phyloP scores from a whole-genome alignment of 2,797 vertebrate species.

The Sebastes hubbsi region DNA sequence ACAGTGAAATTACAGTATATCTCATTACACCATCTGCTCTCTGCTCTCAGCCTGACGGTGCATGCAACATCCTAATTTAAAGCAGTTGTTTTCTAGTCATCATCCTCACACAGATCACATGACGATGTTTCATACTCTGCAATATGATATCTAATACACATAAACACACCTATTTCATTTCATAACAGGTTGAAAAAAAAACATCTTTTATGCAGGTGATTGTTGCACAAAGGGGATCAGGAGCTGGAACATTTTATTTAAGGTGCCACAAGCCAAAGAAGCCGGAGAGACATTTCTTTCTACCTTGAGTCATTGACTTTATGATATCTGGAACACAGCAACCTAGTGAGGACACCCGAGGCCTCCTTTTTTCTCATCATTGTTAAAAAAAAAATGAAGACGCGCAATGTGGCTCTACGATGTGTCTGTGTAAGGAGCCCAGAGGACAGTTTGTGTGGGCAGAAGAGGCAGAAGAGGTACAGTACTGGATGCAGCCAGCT shows the following conservation, averaged over 20 bases:
- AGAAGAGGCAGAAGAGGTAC: conserved; percentile 56
- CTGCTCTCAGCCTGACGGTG: conserved; percentile 25
- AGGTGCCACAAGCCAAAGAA: conserved; percentile 5
- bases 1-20: conserved; percentile 57
- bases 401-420: background rate
- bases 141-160: background rate
- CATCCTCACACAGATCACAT: background rate
- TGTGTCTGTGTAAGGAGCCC: conserved; percentile 31
- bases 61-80: conserved; percentile 36
- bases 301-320: background rate
- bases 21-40: conserved; percentile 70
- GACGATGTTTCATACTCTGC: background rate
- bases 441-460: conserved; percentile 62
- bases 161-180: background rate
- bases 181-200: background rate
- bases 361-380: background rate
- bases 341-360: conserved; percentile 15
- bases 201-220: background rate
- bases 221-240: background rate
- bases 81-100: conserved; percentile 15
- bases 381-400: conserved; percentile 30
- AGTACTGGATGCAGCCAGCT: conserved; percentile 54
- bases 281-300: background rate
- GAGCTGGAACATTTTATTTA: background rate
- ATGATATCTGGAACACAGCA: conserved; percentile 3